A percentile compares a stretch with the other conserved stretches of the same genome.
These are phyloP conservation scores for Drosophila varians DNA, from an alignment of 1,140 invertebrate species.

Conservation along the genomic window DNA sequence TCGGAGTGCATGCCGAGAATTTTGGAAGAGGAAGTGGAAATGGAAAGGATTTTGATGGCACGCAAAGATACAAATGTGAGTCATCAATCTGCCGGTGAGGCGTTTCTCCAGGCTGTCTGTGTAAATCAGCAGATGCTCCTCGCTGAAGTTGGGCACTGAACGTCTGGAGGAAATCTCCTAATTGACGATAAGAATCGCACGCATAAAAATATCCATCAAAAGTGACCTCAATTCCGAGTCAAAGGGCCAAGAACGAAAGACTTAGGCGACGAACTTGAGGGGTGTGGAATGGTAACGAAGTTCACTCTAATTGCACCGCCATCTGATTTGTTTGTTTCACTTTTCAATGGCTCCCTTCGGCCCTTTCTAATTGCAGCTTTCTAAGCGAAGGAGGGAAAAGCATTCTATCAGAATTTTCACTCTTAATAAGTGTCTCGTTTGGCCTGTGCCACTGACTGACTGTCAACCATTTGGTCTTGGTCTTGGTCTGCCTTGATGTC, in stretches of 20 bases:
- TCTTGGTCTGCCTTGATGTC: constrained; percentile 7
- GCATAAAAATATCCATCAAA: constrained; percentile 42
- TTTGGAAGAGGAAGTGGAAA: constrained; percentile 20
- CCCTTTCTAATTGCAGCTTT: constrained; percentile 68
- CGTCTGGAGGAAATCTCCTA: constrained; percentile 24
- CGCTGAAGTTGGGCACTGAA: constrained; percentile 7
- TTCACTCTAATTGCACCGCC: constrained; percentile 50
- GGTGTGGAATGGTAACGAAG: constrained; percentile 39
- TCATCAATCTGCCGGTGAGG: constrained; percentile 28
- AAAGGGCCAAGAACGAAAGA: constrained; percentile 23
- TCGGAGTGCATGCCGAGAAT: constrained; percentile 36
- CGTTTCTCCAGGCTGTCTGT: constrained; percentile 23
- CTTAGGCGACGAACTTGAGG: constrained; percentile 49
- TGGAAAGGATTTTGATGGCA: constrained; percentile 46
- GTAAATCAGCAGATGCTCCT: constrained; percentile 7
- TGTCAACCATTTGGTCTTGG: constrained; percentile 50
- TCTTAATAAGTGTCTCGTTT: constrained; percentile 79
- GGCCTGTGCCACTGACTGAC: constrained; percentile 75
- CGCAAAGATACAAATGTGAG: constrained; percentile 30
- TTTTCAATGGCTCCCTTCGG: constrained; percentile 43
- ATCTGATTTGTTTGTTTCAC: constrained; percentile 69
- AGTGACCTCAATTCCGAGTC: constrained; percentile 21
- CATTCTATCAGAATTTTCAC: constrained; percentile 75
- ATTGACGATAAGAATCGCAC: constrained; percentile 64
- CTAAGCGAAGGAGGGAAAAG: constrained; percentile 57